phyloP scores from a whole-genome alignment of 2,888 invertebrate species.

The Acanthosepion lycidas region DNA sequence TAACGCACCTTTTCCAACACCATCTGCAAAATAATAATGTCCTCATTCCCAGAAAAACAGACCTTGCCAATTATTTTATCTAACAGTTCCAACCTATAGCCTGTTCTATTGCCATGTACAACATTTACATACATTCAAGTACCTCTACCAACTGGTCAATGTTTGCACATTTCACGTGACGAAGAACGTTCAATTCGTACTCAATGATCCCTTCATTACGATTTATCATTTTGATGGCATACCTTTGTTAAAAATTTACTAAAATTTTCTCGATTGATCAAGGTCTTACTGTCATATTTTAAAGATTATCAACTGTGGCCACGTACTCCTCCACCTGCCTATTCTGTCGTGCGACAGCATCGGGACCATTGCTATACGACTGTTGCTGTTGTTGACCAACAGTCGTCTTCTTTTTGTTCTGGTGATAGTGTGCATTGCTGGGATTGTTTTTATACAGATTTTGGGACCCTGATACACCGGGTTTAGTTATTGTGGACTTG shows the following conservation, averaged over 20 bases:
- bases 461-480: conserved; percentile 59
- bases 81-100: conserved; percentile 80
- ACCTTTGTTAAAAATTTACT: conserved; percentile 75
- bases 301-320: conserved; percentile 75
- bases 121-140: conserved; percentile 75
- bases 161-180: conserved; percentile 76
- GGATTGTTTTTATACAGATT: conserved; percentile 58
- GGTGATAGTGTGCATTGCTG: conserved; percentile 56
- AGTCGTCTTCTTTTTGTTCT: conserved; percentile 51
- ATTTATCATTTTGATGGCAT: conserved; percentile 76
- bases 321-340: conserved; percentile 72
- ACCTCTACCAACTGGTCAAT: conserved; percentile 78
- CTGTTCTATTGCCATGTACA: conserved; percentile 80
- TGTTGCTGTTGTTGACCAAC: conserved; percentile 54
- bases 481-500: conserved; percentile 66
- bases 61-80: conserved; percentile 79
- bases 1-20: conserved; percentile 77
- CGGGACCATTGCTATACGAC: conserved; percentile 55
- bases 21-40: conserved; percentile 75
- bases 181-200: conserved; percentile 77
- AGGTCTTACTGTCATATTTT: conserved; percentile 76
- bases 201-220: conserved; percentile 75
- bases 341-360: conserved; percentile 61
- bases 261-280: conserved; percentile 76
- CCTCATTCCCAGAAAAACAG: conserved; percentile 76